A percentile compares a stretch with the other conserved stretches of the same genome.
Conservation (phyloP, 2,797 vertebrate species). For the Muscicapa comitata region DNA sequence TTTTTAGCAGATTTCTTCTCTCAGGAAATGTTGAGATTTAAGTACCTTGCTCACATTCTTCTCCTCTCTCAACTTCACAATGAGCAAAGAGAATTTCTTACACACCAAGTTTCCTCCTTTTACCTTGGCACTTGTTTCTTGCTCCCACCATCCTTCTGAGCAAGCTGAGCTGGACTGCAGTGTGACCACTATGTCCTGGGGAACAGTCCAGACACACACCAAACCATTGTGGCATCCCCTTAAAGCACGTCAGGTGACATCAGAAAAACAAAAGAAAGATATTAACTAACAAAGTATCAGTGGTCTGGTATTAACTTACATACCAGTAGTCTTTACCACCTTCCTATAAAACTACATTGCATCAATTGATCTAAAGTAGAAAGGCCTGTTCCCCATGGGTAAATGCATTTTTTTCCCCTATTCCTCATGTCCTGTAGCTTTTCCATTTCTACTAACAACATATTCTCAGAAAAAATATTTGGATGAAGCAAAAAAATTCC, state of each 20-base stretch:
- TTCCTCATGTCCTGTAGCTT: fast-evolving
- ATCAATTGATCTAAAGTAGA: not conserved
- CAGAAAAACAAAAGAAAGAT: not conserved
- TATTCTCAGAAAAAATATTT: not conserved
- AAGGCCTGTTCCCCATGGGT: not conserved
- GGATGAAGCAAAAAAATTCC: not conserved
- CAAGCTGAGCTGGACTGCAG: conserved; percentile 73
- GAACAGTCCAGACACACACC: conserved; percentile 92
- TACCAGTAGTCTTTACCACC: not conserved
- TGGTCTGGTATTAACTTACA: not conserved
- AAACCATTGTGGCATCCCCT: conserved; percentile 96
- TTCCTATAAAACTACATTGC: not conserved
- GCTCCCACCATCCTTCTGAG: conserved; percentile 89
- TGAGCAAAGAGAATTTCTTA: not conserved
- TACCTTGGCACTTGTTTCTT: conserved; percentile 78
- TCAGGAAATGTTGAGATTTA: not conserved
- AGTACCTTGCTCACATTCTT: not conserved
- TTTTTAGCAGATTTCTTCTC: not conserved
- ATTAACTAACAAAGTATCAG: not conserved
- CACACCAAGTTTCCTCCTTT: conserved; percentile 27
- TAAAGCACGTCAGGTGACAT: conserved; percentile 54
- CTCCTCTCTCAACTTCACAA: not conserved
- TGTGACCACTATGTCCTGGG: conserved; percentile 77
- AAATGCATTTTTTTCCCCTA: not conserved
- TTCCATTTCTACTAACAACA: not conserved